phyloP scores from a whole-genome alignment of 2,113 vertebrate species.

The Poeciliopsis occidentalis region DNA sequence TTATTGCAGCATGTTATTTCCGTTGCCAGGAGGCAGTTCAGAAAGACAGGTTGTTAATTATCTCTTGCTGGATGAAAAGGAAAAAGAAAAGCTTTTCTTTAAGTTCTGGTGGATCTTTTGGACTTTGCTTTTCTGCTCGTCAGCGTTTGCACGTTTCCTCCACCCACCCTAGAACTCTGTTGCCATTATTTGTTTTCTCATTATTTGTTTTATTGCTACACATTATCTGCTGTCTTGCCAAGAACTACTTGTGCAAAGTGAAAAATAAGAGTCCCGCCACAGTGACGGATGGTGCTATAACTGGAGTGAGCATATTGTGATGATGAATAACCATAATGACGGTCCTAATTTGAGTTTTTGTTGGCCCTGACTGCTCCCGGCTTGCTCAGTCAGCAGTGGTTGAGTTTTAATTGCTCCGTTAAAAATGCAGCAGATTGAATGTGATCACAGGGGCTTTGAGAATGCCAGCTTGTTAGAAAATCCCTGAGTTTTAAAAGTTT shows the following conservation, averaged over 20 bases:
- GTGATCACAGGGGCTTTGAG: constrained; percentile 29
- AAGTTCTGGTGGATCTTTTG: constrained; percentile 8
- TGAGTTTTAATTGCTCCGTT: constrained; percentile 60
- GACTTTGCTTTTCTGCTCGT: constrained; percentile 1
- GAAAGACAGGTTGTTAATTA: constrained; percentile 37
- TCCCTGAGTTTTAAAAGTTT: neutral
- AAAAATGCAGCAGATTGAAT: constrained; percentile 45
- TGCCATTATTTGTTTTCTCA: neutral
- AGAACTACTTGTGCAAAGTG: constrained; percentile 12
- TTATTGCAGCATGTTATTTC: constrained; percentile 44
- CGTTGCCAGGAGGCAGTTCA: constrained; percentile 51
- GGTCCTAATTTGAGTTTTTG: constrained; percentile 57
- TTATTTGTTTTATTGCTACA: neutral
- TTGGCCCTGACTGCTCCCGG: constrained; percentile 40
- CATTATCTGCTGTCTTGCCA: constrained; percentile 13
- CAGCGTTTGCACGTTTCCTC: neutral
- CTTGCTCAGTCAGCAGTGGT: constrained; percentile 35
- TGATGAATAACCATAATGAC: constrained; percentile 63
- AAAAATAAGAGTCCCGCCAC: constrained; percentile 20
- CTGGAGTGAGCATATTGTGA: constrained; percentile 25
- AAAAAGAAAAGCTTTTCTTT: constrained; percentile 14
- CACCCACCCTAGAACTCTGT: neutral
- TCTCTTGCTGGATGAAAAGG: constrained; percentile 15
- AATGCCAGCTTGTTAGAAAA: constrained; percentile 52
- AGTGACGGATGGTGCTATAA: constrained; percentile 41